A percentile compares a stretch with the other conserved stretches of the same genome.
Conservation (phyloP, 2,113 vertebrate species). For the Heliornis fulica region DNA sequence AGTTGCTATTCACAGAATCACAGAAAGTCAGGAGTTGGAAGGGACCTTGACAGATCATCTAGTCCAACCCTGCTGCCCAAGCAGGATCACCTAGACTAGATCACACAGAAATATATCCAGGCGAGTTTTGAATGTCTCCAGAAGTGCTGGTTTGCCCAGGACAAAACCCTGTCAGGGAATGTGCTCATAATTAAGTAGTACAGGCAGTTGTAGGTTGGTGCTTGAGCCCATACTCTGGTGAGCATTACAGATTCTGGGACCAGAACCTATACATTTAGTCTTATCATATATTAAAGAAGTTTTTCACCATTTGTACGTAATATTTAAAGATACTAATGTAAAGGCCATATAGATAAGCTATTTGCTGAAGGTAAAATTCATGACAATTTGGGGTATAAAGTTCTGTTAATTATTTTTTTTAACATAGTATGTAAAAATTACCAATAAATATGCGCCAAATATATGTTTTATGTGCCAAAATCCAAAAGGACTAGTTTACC, state of each 20-base stretch:
- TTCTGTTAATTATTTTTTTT: background rate
- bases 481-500: background rate
- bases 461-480: background rate
- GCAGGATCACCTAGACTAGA: no score
- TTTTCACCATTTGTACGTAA: background rate
- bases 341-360: background rate
- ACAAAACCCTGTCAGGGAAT: background rate
- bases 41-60: no score
- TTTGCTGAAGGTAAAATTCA: background rate
- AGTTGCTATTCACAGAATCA: no score
- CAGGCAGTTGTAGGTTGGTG: background rate
- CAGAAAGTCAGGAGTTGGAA: no score
- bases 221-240: background rate
- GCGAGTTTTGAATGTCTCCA: no score
- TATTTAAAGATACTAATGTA: background rate
- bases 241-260: background rate
- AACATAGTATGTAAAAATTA: background rate
- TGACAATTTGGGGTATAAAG: background rate
- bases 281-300: background rate
- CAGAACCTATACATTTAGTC: background rate
- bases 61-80: no score
- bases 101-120: no score
- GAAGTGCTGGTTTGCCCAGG: background rate
- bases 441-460: fast-evolving
- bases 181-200: background rate